Conservation (phyloP, 2,888 invertebrate genomes). For the Pantelozetes paolii region DNA sequence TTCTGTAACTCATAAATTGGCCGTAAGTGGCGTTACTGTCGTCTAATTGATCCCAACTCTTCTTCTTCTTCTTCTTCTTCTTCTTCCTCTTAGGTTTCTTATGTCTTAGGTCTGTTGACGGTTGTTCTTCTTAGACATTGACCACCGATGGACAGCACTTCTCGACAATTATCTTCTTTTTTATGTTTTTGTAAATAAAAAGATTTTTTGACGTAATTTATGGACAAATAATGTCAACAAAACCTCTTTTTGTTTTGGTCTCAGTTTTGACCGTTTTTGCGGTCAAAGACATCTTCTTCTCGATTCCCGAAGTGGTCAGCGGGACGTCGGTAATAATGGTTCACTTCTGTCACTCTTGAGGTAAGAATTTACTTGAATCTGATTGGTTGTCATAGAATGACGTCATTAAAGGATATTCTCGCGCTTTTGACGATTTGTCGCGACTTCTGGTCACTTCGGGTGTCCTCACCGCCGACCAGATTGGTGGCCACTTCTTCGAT, state of each 20-base stretch:
- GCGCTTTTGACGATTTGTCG: neutral
- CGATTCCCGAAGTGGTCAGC: neutral
- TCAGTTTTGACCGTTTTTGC: neutral
- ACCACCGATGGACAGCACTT: neutral
- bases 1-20: neutral
- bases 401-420: neutral
- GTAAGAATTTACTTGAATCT: neutral
- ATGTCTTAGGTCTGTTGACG: slow-evolving; percentile 7
- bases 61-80: neutral
- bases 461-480: too few species aligned
- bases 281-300: neutral
- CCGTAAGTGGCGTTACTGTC: neutral
- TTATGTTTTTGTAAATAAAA: too few species aligned
- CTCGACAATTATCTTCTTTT: too few species aligned
- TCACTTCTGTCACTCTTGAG: neutral
- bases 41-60: too few species aligned
- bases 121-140: neutral
- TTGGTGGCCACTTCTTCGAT: too few species aligned
- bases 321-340: too few species aligned
- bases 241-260: neutral
- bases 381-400: neutral
- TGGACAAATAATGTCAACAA: neutral
- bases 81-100: neutral
- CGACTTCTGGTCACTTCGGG: too few species aligned
- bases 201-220: too few species aligned